Evolutionary conservation across 2,888 invertebrate species (phyloP), one percentile per base, ranked within the genome.

Genomic region (Pseudolycoriella hygida): DNA sequence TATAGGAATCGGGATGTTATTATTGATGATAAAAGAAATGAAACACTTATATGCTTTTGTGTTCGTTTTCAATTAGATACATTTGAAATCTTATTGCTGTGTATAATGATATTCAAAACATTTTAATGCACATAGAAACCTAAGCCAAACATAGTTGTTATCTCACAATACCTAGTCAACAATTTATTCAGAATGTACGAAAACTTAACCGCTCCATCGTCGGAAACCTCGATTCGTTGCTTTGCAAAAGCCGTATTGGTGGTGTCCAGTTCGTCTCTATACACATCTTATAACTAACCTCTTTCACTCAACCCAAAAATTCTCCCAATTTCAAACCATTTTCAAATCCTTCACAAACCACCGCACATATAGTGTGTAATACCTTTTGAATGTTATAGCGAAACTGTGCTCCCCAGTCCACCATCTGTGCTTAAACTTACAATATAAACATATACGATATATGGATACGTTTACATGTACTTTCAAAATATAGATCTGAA

Each of bases 131-230:
- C 8, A 25, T 8, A 25, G 25, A 25, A 8, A 25, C 8, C 25
- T 25, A 25, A 25, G 25, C 8, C 25, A 25, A 25, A 25, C 25
- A 25, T 25, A 25, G 25, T 25, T 25, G 25, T 25, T 25, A 25
- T 25, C 25, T 25, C 25, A 25, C 25, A 25, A 25, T 25, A 25
- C 25, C 25, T 25, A 25, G 25, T 25, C 25, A 25, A 25, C 25
- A 25, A 25, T 25, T 25, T 25, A 41, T 41, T 41, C 41, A 25
- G 15, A 41, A 41, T 19, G 19, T 41, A 20, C 20, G 19, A 37
- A 46, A 46, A 42, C 39, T 37, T 42, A 46, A 46, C 46, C 46
- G 46, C 46, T 42, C 42, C 42, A 46, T 30, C 46, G 42, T 42
- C 42, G 46, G 46, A 38, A 42, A 46, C 46, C 46, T 42, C 46